Base-by-base conservation (phyloP, 37 sponge, comb jelly and placozoan genomes). In the Geodia barretti region DNA sequence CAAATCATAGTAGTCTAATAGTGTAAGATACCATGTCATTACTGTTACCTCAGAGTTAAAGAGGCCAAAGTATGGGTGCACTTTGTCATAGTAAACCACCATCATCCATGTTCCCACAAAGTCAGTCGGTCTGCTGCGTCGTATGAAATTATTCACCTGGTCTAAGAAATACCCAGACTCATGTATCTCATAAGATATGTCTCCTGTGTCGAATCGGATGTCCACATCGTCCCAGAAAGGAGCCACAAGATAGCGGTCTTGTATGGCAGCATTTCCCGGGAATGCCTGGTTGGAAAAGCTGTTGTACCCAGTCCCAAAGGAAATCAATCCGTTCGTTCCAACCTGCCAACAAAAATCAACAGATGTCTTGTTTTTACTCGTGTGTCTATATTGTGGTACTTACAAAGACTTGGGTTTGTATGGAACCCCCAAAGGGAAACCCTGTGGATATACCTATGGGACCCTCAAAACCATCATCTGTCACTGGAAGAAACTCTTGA, bases 171-270 rank as follows among this genome's bases (percentile, higher is more conserved):
- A 47, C 11, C 54, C 54, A 47, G 54, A 47, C 14, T 47, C 11
- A 47, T 81, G 72, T 11, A 80, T 70, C 72, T 85, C 58, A n/a
- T 86, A 90, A 38, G 40, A 60, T 17, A 90, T 85, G 38, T 62
- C 26, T 0, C 91, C 91, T 17, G 11, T 47, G 31, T 3, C 76
- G 1, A 38, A 70, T 30, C 82, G 36, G n/a, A 69, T 68, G 60
- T 90, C 87, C n/a, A 79, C 63, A 54, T 89, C 90, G 7, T 74
- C 73, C 90, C 90, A 89, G 72, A 64, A 89, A 4, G 90, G 90
- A 43, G 90, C 90, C 41, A 89, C 67, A n/a, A n/a, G n/a, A n/a
- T 73, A 83, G 33, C 29, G 31, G 37, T 64, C 41, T 0, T 7
- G 54, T 17, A 47, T 14, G n/a, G n/a, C n/a, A n/a, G n/a, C n/a